Percentiles rank a stretch among this genome's conserved stretches.
These are phyloP conservation scores for Lithophane socia DNA, from an alignment of 2,888 invertebrate species.

Conservation along the genomic window DNA sequence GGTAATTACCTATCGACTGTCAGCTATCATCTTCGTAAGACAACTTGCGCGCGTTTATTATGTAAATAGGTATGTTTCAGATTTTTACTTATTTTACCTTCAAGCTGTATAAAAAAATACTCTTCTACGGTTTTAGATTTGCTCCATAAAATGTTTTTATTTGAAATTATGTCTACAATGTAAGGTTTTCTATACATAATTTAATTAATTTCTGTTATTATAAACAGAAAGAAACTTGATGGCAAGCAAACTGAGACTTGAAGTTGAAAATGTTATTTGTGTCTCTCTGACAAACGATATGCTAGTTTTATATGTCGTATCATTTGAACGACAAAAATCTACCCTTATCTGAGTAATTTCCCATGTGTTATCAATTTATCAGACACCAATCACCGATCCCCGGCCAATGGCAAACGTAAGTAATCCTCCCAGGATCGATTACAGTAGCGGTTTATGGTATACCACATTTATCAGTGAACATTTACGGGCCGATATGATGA, in stretches of 20 bases:
- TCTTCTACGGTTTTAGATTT: conserved; percentile 26
- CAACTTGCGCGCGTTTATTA: conserved; percentile 39
- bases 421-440: conserved; percentile 23
- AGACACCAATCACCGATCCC: not conserved
- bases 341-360: not conserved
- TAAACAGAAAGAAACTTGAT: conserved; percentile 5
- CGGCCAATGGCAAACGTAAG: not conserved
- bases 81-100: conserved; percentile 56
- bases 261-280: not conserved
- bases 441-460: conserved; percentile 33
- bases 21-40: conserved; percentile 37
- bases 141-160: conserved; percentile 18
- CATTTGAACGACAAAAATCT: not conserved
- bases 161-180: conserved; percentile 11
- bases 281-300: not conserved
- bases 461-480: conserved; percentile 32
- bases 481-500: conserved; percentile 30
- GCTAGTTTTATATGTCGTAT: not conserved
- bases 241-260: not conserved
- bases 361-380: conserved; percentile 5
- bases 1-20: conserved; percentile 48
- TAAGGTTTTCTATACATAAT: conserved; percentile 6
- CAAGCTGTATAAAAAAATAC: conserved; percentile 24
- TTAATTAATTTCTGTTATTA: too few species aligned
- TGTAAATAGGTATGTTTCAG: conserved; percentile 53